Conservation (phyloP, 92 coral and sea anemone species). For the Phenganax marumi region DNA sequence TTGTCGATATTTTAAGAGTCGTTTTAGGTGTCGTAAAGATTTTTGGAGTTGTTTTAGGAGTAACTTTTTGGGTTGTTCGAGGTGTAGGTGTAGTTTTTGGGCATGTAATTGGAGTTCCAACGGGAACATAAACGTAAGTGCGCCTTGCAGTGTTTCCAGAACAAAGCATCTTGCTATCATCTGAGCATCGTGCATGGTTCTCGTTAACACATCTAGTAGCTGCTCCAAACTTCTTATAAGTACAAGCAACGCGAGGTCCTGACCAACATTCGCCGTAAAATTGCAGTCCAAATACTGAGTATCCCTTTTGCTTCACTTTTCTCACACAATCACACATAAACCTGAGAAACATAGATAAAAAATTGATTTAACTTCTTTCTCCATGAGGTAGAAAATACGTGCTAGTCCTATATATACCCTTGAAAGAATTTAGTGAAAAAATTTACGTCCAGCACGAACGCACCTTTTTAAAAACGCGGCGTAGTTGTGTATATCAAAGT, state of each 20-base stretch:
- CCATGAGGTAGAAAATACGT: not conserved
- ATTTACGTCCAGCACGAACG: not conserved
- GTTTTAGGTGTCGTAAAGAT: conserved; percentile 8
- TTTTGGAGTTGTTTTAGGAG: conserved; percentile 1
- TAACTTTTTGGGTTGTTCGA: conserved; percentile 8
- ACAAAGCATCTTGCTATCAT: conserved; percentile 21
- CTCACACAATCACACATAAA: conserved; percentile 28
- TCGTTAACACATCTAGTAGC: conserved; percentile 19
- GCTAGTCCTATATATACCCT: not conserved
- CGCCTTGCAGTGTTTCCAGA: not conserved
- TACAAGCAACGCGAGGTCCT: conserved; percentile 28
- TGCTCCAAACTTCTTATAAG: conserved; percentile 26
- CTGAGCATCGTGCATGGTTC: conserved; percentile 14
- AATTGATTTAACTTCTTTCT: not conserved
- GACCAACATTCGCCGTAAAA: conserved; percentile 43
- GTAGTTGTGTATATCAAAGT: conserved; percentile 4
- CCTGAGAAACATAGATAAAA: not conserved
- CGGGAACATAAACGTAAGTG: conserved; percentile 32
- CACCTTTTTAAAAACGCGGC: conserved; percentile 21
- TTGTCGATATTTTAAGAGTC: not conserved
- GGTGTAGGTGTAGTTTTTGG: conserved; percentile 24
- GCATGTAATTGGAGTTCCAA: conserved; percentile 21
- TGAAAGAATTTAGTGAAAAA: not conserved
- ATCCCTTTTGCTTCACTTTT: conserved; percentile 7
- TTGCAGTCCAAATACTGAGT: conserved; percentile 37